Evolutionary conservation across 2,888 invertebrate species (phyloP), one percentile per base, ranked within the genome.

Genomic region (Cheilosia grossa): DNA sequence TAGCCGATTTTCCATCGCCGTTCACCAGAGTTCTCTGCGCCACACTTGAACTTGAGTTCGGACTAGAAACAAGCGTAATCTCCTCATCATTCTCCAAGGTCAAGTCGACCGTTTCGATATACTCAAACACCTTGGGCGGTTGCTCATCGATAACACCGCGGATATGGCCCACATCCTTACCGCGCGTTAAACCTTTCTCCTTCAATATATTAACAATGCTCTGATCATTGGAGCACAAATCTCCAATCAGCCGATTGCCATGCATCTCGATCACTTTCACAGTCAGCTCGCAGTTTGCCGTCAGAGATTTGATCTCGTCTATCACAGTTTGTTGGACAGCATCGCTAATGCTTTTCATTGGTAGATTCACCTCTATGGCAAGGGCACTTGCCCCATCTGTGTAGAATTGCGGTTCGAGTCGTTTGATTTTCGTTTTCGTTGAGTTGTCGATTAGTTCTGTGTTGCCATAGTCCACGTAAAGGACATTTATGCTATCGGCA

Each of bases 381-480:
- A 88, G 90, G n/a, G 90, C 89, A 74, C 90, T 90, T 17, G 85
- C 72, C n/a, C 87, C 87, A 63, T 89, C 87, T 19, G 81, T 91
- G 90, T 93, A 94, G 82, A 91, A 91, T 69, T 88, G 88, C 1
- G 92, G 88, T 73, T 94, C 93, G 7, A 94, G 90, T 75, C 91
- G 90, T 88, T 93, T 94, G 0, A 94, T 69, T 2, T 92, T 87
- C 3, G 87, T 87, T n/a, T 88, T 89, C 63, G 82, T 75, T 73
- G 67, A 70, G 37, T 90, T 3, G 90, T 92, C 73, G 88, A 96
- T 89, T 5, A 91, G 91, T 90, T 96, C 96, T 0, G 92, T 90
- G 89, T 96, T 95, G 47, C 96, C 96, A 85, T 96, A 96, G 90
- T 96, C 96, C 0, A 95, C 89, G 89, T 93, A 96, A 3, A 88